These are phyloP conservation scores for Proctacanthus coquilletti DNA, from an alignment of 1,140 invertebrate genomes.

Conservation along the genomic window DNA sequence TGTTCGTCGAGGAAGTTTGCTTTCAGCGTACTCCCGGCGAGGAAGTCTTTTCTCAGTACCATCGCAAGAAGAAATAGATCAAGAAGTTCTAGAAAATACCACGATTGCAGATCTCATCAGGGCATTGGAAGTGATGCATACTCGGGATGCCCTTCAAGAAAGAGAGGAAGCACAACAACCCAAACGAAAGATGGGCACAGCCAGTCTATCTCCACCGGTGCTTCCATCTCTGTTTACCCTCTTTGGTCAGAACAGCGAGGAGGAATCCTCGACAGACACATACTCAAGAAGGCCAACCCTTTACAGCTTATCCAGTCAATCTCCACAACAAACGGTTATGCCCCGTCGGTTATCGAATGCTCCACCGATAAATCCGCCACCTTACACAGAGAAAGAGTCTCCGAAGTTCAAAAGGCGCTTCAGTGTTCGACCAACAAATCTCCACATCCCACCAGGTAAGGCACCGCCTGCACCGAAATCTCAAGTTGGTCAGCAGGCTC, in stretches of 20 bases:
- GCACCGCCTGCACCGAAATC: constrained; percentile 15
- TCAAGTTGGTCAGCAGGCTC: neutral
- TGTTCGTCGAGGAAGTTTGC: constrained; percentile 19
- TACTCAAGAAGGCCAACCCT: no score
- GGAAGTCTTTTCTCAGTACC: constrained; percentile 37
- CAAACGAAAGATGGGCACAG: constrained; percentile 39
- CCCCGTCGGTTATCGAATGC: neutral
- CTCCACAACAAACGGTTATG: neutral
- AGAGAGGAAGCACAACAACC: no score
- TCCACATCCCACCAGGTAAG: constrained; percentile 26
- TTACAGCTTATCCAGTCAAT: no score
- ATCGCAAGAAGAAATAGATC: constrained; percentile 35
- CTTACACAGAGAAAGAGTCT: no score
- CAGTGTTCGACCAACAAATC: constrained; percentile 23
- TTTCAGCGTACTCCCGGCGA: constrained; percentile 20
- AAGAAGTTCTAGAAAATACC: constrained; percentile 54
- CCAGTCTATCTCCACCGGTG: constrained; percentile 30
- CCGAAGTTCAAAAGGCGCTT: constrained; percentile 27
- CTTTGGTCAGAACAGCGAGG: no score
- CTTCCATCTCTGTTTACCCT: constrained; percentile 21
- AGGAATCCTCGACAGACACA: no score
- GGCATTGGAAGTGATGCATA: constrained; percentile 45
- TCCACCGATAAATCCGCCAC: constrained; percentile 6
- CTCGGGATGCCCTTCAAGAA: constrained; percentile 22
- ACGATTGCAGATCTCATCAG: constrained; percentile 57